Evolutionary conservation across 2,888 invertebrate species (phyloP).

Genomic region (Argyresthia albistria): DNA sequence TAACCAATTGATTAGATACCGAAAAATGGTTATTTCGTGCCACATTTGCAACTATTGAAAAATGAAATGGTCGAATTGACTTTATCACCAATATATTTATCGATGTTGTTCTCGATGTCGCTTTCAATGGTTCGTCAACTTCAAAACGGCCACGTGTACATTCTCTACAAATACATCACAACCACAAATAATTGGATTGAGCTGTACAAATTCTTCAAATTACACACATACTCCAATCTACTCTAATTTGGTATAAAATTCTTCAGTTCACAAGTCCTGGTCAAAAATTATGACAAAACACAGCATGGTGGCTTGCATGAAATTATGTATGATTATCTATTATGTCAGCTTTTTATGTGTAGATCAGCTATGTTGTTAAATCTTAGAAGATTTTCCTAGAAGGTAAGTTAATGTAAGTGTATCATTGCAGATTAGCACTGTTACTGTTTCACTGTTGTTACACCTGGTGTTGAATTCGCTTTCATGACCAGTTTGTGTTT

Average conservation of each 20-base stretch:
- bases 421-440: neutral
- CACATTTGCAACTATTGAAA: neutral
- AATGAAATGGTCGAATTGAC: conserved; percentile 38
- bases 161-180: conserved; percentile 40
- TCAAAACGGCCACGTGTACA: conserved; percentile 24
- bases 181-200: conserved; percentile 42
- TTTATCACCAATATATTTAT: conserved; percentile 20
- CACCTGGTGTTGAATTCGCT: neutral
- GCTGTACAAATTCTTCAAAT: neutral
- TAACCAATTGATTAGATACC: no score
- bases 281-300: conserved; percentile 42
- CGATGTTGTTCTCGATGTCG: conserved; percentile 70
- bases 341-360: conserved; percentile 65
- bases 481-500: no score
- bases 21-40: neutral
- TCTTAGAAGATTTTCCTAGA: neutral
- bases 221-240: neutral
- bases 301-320: conserved; percentile 67
- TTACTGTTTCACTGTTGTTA: neutral
- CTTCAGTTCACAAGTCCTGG: conserved; percentile 9
- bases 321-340: conserved; percentile 32
- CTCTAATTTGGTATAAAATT: neutral
- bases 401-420: neutral
- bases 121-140: conserved; percentile 56
- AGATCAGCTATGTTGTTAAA: conserved; percentile 24